Conservation (phyloP, 2,113 vertebrate genomes). For the Osmerus eperlanus region DNA sequence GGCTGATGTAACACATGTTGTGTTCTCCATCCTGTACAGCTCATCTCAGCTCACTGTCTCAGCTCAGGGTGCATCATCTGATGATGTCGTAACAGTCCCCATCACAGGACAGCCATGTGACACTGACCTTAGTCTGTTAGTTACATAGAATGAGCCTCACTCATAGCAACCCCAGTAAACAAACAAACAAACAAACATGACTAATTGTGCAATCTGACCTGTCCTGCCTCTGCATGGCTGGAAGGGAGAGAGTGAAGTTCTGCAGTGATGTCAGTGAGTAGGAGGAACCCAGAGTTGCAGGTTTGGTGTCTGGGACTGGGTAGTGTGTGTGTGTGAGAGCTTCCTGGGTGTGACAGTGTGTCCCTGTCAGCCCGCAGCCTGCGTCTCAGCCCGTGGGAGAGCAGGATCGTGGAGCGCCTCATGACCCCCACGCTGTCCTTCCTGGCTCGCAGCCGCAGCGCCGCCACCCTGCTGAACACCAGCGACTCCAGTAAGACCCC, state of each 20-base stretch:
- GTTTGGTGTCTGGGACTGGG: conserved; percentile 1
- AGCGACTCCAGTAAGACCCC: conserved; percentile 81
- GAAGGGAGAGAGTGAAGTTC: conserved; percentile 13
- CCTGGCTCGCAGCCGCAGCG: conserved; percentile 91
- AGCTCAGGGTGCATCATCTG: conserved; percentile 22
- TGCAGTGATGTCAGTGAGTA: conserved; percentile 7
- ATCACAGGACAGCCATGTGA: not conserved
- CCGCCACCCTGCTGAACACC: conserved; percentile 84
- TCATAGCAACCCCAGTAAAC: not conserved
- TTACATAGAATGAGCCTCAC: conserved; percentile 12
- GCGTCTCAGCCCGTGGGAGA: conserved; percentile 95
- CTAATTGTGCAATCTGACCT: conserved; percentile 20
- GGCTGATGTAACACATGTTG: no score
- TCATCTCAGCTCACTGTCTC: conserved; percentile 13
- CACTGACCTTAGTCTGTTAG: not conserved
- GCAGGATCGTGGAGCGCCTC: conserved; percentile 94
- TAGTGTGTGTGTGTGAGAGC: conserved; percentile 3
- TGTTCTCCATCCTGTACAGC: not conserved
- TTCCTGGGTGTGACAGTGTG: conserved; percentile 38
- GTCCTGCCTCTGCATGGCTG: conserved; percentile 28
- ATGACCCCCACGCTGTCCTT: conserved; percentile 97
- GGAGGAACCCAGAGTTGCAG: not conserved
- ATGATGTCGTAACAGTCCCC: conserved; percentile 10
- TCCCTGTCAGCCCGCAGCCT: conserved; percentile 86
- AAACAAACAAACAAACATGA: not conserved